These are phyloP conservation scores for Lytechinus pictus DNA, from an alignment of 35 echinoderm and acorn worm species.

Conservation along the genomic window DNA sequence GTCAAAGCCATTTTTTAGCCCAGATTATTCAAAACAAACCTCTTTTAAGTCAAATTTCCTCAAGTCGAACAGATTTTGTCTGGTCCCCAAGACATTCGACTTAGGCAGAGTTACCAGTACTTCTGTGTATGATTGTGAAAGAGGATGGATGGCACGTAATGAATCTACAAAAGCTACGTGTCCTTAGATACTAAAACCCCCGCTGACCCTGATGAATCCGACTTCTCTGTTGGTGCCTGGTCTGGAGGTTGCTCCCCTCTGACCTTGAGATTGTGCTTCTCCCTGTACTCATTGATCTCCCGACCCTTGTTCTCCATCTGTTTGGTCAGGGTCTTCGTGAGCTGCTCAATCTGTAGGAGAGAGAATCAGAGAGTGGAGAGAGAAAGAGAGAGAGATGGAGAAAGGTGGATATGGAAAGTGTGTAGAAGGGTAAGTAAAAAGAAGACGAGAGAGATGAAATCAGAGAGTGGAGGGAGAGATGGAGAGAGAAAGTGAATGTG, in stretches of 20 bases:
- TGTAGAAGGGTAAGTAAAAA: no score
- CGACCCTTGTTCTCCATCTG: constrained; percentile 84
- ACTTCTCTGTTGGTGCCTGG: neutral
- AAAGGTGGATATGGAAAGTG: no score
- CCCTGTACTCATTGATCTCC: constrained; percentile 85
- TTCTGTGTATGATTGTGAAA: neutral
- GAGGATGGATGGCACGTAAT: neutral
- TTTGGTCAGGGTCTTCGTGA: constrained; percentile 72
- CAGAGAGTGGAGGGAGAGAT: no score
- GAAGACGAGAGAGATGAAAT: no score
- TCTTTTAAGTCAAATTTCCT: no score
- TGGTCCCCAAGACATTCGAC: no score
- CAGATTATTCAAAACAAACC: no score
- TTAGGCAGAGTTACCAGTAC: no score
- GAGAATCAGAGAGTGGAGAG: neutral
- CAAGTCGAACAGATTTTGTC: no score
- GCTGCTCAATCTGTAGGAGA: constrained; percentile 73
- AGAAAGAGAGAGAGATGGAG: neutral
- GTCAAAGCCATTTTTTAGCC: no score
- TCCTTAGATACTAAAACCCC: constrained; percentile 39
- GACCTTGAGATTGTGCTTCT: constrained; percentile 90
- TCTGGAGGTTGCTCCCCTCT: constrained; percentile 77
- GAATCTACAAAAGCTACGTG: constrained; percentile 1
- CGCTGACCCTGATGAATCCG: neutral
- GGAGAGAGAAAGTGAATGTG: no score